phyloP scores from a whole-genome alignment of 2,113 vertebrate species.

The Synodontis membranacea region DNA sequence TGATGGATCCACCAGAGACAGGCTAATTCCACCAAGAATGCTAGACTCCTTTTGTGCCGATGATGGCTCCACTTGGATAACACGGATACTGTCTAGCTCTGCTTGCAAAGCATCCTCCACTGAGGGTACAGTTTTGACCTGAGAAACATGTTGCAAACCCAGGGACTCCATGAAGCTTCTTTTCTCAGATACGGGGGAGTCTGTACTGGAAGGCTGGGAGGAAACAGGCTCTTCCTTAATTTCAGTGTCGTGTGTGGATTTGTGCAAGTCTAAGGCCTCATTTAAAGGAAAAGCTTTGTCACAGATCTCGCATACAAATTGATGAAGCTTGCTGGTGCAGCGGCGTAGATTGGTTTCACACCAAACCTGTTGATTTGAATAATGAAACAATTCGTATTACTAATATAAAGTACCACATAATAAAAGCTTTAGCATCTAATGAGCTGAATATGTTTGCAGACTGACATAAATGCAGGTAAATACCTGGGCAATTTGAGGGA shows the following conservation, averaged over 20 bases:
- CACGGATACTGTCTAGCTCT: slow-evolving; percentile 82
- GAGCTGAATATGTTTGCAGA: not conserved
- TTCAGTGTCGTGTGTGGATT: slow-evolving; percentile 60
- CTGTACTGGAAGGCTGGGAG: not conserved
- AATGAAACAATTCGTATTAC: not conserved
- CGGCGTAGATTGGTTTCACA: slow-evolving; percentile 94
- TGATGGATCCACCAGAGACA: slow-evolving; percentile 81
- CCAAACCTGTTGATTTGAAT: slow-evolving; percentile 80
- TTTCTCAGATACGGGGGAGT: slow-evolving; percentile 32
- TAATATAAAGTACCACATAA: not conserved
- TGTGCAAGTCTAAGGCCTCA: slow-evolving; percentile 85
- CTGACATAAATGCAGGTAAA: not conserved
- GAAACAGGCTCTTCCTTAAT: slow-evolving; percentile 16
- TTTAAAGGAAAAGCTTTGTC: slow-evolving; percentile 95
- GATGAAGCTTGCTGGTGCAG: slow-evolving; percentile 91
- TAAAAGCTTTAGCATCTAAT: not conserved
- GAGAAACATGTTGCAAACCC: slow-evolving; percentile 85
- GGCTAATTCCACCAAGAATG: slow-evolving; percentile 69
- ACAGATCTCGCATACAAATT: slow-evolving; percentile 87
- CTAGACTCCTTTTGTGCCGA: slow-evolving; percentile 85
- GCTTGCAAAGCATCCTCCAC: slow-evolving; percentile 75
- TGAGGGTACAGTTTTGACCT: slow-evolving; percentile 73
- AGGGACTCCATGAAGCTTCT: slow-evolving; percentile 81
- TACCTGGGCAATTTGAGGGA: slow-evolving; percentile 95
- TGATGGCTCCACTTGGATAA: slow-evolving; percentile 84